phyloP scores from a whole-genome alignment of 2,797 vertebrate species.

The Gadopsis marmoratus region DNA sequence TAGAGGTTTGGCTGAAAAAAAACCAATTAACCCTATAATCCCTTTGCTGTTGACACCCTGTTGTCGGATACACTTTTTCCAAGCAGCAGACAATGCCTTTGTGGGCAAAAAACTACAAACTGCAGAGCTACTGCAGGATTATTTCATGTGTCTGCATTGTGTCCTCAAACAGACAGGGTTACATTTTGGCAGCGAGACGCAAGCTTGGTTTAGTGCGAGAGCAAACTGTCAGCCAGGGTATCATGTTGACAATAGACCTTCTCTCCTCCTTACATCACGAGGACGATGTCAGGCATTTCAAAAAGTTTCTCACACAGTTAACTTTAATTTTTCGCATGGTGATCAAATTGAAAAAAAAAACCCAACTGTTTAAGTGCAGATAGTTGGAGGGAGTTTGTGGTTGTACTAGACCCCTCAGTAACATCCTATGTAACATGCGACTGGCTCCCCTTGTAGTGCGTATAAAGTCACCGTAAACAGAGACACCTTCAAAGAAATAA shows the following conservation, averaged over 20 bases:
- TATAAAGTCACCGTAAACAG: slow-evolving; percentile 40
- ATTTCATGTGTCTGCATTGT: slow-evolving; percentile 15
- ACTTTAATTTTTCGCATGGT: neutral
- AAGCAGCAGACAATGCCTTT: slow-evolving; percentile 30
- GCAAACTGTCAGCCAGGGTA: neutral
- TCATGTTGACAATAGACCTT: neutral
- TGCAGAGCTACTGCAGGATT: neutral
- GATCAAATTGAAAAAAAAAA: neutral
- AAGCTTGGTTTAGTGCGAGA: neutral
- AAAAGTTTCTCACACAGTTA: neutral
- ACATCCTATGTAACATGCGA: neutral
- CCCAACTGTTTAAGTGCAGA: neutral
- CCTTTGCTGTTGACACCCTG: slow-evolving; percentile 17
- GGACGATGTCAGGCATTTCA: neutral
- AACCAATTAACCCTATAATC: neutral
- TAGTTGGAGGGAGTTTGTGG: neutral
- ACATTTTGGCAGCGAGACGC: neutral
- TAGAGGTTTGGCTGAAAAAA: neutral
- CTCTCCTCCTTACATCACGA: slow-evolving; percentile 1
- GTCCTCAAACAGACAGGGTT: neutral
- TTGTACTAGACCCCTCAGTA: neutral
- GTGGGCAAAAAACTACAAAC: neutral
- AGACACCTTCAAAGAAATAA: slow-evolving; percentile 69
- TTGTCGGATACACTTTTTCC: slow-evolving; percentile 59
- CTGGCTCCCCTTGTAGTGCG: neutral